Evolutionary conservation across 2,888 invertebrate genomes (phyloP).

Genomic region (Cheilosia vernalis): DNA sequence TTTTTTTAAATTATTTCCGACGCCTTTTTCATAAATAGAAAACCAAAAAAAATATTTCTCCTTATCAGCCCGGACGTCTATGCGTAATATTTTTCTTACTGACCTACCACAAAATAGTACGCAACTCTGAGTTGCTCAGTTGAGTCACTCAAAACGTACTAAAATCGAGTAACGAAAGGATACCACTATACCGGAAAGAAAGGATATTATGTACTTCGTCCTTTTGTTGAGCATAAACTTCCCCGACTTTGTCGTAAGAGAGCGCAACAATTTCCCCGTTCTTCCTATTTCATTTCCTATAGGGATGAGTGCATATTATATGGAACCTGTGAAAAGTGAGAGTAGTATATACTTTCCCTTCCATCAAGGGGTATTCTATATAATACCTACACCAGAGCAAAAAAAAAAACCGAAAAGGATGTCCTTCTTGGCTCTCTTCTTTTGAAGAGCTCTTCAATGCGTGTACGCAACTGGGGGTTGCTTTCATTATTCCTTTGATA

Average conservation of each 20-base stretch:
- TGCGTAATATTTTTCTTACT: constrained; percentile 34
- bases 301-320: constrained; percentile 21
- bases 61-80: constrained; percentile 53
- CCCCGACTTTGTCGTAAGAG: constrained; percentile 31
- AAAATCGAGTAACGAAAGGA: background rate
- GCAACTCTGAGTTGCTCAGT: constrained; percentile 40
- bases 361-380: constrained; percentile 3
- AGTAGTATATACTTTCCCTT: constrained; percentile 57
- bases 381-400: constrained; percentile 2
- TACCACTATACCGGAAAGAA: constrained; percentile 24
- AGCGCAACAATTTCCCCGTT: constrained; percentile 36
- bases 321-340: constrained; percentile 62
- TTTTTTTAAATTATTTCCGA: constrained; percentile 13
- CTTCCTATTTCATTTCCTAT: background rate
- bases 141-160: background rate
- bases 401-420: constrained; percentile 44
- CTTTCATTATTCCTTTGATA: constrained; percentile 23
- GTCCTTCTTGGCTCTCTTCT: constrained; percentile 40
- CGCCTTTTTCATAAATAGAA: background rate
- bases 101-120: constrained; percentile 57
- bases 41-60: background rate
- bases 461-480: constrained; percentile 66
- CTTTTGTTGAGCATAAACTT: background rate
- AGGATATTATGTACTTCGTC: constrained; percentile 15
- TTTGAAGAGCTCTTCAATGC: constrained; percentile 63